A percentile compares a stretch with the other conserved stretches of the same genome.
Evolutionary conservation across 2,113 vertebrate genomes (phyloP).

Genomic region (Archocentrus centrarchus): DNA sequence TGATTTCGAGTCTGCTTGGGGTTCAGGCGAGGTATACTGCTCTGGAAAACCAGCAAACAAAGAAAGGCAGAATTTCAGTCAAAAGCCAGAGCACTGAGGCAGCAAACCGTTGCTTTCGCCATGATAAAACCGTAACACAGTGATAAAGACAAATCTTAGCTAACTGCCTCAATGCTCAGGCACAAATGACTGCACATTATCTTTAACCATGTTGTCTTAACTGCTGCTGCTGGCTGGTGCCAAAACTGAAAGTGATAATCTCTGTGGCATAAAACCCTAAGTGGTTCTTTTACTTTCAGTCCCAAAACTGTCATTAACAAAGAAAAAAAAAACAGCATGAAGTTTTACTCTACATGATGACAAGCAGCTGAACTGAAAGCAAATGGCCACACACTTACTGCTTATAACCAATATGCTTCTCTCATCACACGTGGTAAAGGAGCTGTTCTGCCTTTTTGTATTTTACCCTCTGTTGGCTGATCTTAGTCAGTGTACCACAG

Average conservation of each 20-base stretch:
- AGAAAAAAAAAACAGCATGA: background rate
- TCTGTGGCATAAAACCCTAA: background rate
- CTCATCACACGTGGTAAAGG: conserved; percentile 43
- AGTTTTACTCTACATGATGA: background rate
- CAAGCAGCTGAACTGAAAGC: conserved; percentile 22
- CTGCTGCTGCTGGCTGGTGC: conserved; percentile 10
- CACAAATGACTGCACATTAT: conserved; percentile 43
- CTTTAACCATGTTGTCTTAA: conserved; percentile 51
- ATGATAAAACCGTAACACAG: background rate
- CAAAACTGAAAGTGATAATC: background rate
- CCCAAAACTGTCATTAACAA: conserved; percentile 2
- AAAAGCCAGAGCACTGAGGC: conserved; percentile 43
- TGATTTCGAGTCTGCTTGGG: conserved; percentile 66
- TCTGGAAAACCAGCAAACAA: conserved; percentile 48
- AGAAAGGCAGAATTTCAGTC: conserved; percentile 66
- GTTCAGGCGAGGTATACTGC: conserved; percentile 72
- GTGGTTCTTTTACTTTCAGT: conserved; percentile 32
- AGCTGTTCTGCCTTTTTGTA: conserved; percentile 59
- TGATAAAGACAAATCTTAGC: background rate
- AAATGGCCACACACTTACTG: conserved; percentile 10
- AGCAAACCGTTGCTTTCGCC: background rate
- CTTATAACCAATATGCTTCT: background rate
- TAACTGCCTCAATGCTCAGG: conserved; percentile 21
- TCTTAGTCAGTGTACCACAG: conserved; percentile 12
- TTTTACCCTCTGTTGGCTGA: background rate